Base-by-base conservation (phyloP, 2,888 invertebrate genomes). In the Dinocampus coccinellae region DNA sequence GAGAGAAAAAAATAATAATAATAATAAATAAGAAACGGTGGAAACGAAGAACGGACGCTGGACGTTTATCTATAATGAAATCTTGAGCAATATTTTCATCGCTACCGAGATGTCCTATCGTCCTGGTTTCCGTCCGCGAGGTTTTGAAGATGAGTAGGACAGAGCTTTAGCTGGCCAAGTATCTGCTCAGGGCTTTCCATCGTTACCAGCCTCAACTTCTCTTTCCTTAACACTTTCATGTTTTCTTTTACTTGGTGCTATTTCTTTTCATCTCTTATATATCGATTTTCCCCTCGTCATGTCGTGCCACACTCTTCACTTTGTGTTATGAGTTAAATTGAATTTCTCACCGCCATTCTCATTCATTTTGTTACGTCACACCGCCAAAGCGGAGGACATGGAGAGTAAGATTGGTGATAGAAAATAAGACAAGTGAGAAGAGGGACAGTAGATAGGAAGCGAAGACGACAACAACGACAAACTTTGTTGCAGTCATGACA, bases 41-140 rank as follows among this genome's bases (percentile, higher is more conserved):
- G 60, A 64, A 68, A 64, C 72, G 75, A 73, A 71, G 73, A 70
- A 69, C 74, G 69, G 71, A 63, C 70, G 66, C 73, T 69, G 63
- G 58, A 61, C 72, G 69, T 76, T 70, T 80, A 82, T 82, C 80
- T 80, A 79, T 82, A 82, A 81, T 82, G 79, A 82, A 82, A 82
- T 81, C 81, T 81, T 68, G 75, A 69, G 78, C 74, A 79, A 82
- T 82, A 82, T 81, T 83, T 82, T 80, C 79, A 79, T 80, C 78
- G 76, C 69, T 70, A 75, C 57, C 33, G 39, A 68, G 70, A 74
- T 70, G 72, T 65, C 55, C 53, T 53, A 65, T 57, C 57, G 34
- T 42, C 63, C 29, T 63, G 24, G 63, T 63, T 63, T 63, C 63
- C 63, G 63, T 36, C 26, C 39, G 24, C 36, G 22, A 36, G 29